These are phyloP conservation scores for Chromobotia macracanthus DNA, from an alignment of 2,797 vertebrate species.

Conservation along the genomic window DNA sequence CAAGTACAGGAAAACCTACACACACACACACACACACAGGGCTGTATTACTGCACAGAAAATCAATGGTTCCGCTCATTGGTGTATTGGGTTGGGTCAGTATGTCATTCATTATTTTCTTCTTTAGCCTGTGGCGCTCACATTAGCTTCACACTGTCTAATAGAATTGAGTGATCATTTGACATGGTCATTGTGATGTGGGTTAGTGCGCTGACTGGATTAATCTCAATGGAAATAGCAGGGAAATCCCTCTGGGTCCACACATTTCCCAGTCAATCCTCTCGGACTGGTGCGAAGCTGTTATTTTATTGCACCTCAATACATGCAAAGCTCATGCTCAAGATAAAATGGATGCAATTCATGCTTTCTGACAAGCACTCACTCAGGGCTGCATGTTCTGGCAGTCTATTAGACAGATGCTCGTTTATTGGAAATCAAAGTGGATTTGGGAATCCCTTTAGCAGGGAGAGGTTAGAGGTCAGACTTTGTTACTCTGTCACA, in stretches of 20 bases:
- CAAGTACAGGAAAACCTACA: too few species aligned
- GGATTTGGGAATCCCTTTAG: constrained; percentile 76
- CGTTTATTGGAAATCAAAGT: constrained; percentile 83
- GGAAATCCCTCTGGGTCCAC: constrained; percentile 24
- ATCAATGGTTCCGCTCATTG: constrained; percentile 31
- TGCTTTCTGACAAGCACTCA: neutral
- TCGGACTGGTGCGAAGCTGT: constrained; percentile 26
- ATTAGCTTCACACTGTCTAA: constrained; percentile 18
- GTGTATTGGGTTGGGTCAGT: constrained; percentile 21
- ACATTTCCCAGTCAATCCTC: constrained; percentile 16
- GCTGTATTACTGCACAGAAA: neutral
- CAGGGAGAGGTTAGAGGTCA: constrained; percentile 72
- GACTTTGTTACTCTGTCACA: too few species aligned
- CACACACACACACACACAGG: constrained; percentile 1
- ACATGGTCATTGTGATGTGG: constrained; percentile 27
- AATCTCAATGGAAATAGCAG: constrained; percentile 14
- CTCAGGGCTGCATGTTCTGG: neutral
- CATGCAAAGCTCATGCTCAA: neutral
- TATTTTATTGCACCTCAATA: neutral
- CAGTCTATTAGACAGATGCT: constrained; percentile 75
- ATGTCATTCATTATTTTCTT: constrained; percentile 18
- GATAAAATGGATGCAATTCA: neutral
- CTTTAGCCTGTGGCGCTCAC: constrained; percentile 22
- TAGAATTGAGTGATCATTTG: constrained; percentile 43
- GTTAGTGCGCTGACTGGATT: neutral